phyloP scores from a whole-genome alignment of 2,797 vertebrate species.

The Brotula barbata region DNA sequence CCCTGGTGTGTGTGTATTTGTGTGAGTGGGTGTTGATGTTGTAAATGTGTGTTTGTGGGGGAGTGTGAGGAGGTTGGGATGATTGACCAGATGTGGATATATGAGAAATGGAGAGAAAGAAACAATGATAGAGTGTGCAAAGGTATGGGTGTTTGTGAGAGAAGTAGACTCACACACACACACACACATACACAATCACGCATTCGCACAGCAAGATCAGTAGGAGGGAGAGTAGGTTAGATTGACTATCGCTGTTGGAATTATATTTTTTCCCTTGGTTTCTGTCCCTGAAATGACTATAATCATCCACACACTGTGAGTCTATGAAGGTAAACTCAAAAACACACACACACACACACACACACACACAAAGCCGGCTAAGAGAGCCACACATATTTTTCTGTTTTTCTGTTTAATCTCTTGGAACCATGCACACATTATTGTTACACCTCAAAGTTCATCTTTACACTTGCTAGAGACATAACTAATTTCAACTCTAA shows the following conservation, averaged over 20 bases:
- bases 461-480: no score
- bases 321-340: constrained; percentile 41
- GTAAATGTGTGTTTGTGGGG: constrained; percentile 8
- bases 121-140: constrained; percentile 51
- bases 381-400: constrained; percentile 13
- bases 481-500: no score
- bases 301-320: constrained; percentile 67
- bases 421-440: constrained; percentile 4
- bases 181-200: no score
- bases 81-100: constrained; percentile 38
- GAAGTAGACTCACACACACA: constrained; percentile 28
- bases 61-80: constrained; percentile 16
- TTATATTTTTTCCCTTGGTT: constrained; percentile 65
- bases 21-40: constrained; percentile 26
- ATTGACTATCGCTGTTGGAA: constrained; percentile 70
- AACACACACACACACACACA: constrained; percentile 30
- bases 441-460: no score
- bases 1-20: constrained; percentile 58
- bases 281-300: constrained; percentile 71
- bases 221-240: constrained; percentile 70
- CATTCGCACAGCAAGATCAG: constrained; percentile 60
- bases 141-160: constrained; percentile 34
- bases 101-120: constrained; percentile 26
- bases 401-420: constrained; percentile 3
- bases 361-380: no score